Evolutionary conservation across 1,140 invertebrate species (phyloP).

Genomic region (Asbolus verrucosus): DNA sequence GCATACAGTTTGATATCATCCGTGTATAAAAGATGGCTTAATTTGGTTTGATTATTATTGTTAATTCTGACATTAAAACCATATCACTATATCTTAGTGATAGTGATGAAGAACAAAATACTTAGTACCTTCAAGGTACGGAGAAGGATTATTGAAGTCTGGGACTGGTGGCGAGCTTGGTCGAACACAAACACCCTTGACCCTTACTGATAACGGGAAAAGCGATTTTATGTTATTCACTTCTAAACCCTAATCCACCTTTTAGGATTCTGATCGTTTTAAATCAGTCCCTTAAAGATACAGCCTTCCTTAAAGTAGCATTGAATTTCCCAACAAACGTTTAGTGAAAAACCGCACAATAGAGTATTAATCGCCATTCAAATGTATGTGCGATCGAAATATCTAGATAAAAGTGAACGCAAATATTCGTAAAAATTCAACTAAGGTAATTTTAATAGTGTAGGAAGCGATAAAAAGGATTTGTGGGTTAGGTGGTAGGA

Average conservation of each 20-base stretch:
- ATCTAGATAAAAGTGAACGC: too few species aligned
- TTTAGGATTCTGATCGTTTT: constrained; percentile 33
- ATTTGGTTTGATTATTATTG: too few species aligned
- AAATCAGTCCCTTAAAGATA: constrained; percentile 21
- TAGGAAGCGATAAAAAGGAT: constrained; percentile 38
- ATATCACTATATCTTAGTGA: too few species aligned
- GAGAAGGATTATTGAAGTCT: too few species aligned
- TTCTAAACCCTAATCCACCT: constrained; percentile 37
- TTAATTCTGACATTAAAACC: too few species aligned
- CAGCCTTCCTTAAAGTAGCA: constrained; percentile 15
- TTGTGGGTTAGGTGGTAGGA: constrained; percentile 36
- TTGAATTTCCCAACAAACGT: constrained; percentile 26
- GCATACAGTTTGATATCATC: too few species aligned
- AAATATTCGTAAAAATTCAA: background rate
- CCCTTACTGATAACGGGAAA: constrained; percentile 14
- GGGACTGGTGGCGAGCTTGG: too few species aligned
- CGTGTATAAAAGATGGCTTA: too few species aligned
- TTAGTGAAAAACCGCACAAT: constrained; percentile 5
- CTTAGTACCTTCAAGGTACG: too few species aligned
- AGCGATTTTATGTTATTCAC: constrained; percentile 38
- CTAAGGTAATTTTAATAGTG: constrained; percentile 21
- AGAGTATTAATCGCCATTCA: constrained; percentile 18
- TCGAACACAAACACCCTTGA: constrained; percentile 25
- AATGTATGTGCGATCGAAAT: background rate
- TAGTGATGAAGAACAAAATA: too few species aligned